Percentiles rank a stretch among this genome's conserved stretches.
Evolutionary conservation across 1,140 invertebrate species (phyloP).

Genomic region (Asobara japonica): DNA sequence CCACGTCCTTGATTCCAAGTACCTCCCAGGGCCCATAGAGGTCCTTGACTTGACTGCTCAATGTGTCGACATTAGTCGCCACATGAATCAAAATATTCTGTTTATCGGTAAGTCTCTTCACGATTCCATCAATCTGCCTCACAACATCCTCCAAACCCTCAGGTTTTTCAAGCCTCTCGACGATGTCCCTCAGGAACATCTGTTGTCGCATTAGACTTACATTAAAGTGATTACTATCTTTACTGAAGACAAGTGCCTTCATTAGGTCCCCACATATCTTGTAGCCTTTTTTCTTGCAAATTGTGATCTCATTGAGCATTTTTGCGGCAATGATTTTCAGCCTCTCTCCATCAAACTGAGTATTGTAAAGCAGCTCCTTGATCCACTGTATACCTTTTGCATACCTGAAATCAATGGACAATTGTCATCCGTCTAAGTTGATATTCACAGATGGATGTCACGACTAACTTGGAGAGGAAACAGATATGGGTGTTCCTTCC

Average conservation of each 20-base stretch:
- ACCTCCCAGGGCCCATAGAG: constrained; percentile 68
- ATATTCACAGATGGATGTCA: too few species aligned
- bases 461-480: too few species aligned
- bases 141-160: constrained; percentile 69
- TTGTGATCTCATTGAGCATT: constrained; percentile 79
- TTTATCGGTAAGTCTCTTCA: constrained; percentile 70
- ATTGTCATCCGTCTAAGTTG: too few species aligned
- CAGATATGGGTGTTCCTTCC: too few species aligned
- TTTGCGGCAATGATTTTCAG: constrained; percentile 81
- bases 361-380: constrained; percentile 77
- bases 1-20: constrained; percentile 42
- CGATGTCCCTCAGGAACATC: constrained; percentile 76
- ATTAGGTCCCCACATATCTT: constrained; percentile 72
- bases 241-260: constrained; percentile 71
- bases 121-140: constrained; percentile 72
- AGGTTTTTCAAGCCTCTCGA: constrained; percentile 70
- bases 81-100: constrained; percentile 76
- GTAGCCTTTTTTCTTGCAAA: constrained; percentile 74
- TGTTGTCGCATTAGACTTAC: constrained; percentile 52
- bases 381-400: constrained; percentile 80
- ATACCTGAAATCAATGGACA: too few species aligned
- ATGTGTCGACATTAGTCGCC: constrained; percentile 74
- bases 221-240: constrained; percentile 64
- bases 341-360: constrained; percentile 77
- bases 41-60: constrained; percentile 64